Evolutionary conservation across 2,888 invertebrate genomes (phyloP).

Genomic region (Antitype chi): DNA sequence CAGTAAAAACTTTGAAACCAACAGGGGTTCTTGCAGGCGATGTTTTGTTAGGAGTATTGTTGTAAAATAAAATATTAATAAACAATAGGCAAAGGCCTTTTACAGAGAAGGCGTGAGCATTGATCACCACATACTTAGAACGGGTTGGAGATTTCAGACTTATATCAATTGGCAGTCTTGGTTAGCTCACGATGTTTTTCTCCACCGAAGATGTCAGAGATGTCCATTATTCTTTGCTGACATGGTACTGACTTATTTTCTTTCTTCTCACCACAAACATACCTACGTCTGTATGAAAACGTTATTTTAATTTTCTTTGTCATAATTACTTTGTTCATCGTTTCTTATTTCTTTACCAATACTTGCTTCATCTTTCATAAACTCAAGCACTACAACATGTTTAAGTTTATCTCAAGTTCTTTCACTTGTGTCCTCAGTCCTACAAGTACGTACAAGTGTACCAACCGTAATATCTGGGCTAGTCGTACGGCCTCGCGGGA

Average conservation of each 20-base stretch:
- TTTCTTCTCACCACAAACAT: not conserved
- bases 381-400: not conserved
- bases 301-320: not conserved
- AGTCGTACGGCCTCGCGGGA: constrained; percentile 56
- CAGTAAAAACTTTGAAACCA: not conserved
- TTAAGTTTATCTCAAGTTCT: constrained; percentile 35
- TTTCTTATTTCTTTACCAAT: not conserved
- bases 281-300: not conserved
- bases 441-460: constrained; percentile 39
- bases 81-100: no score
- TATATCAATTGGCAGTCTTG: no score
- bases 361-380: constrained; percentile 1
- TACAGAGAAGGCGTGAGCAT: no score
- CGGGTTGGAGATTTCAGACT: no score
- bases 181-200: no score
- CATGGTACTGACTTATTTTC: not conserved
- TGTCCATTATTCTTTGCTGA: not conserved
- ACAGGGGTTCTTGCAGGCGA: not conserved
- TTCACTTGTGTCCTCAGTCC: constrained; percentile 41
- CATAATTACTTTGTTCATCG: not conserved
- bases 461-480: constrained; percentile 55
- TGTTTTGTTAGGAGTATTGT: not conserved
- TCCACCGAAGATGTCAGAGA: no score
- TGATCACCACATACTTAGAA: no score
- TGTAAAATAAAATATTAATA: no score